These are phyloP conservation scores for Argyresthia albistria DNA, from an alignment of 2,888 invertebrate species.

Conservation along the genomic window DNA sequence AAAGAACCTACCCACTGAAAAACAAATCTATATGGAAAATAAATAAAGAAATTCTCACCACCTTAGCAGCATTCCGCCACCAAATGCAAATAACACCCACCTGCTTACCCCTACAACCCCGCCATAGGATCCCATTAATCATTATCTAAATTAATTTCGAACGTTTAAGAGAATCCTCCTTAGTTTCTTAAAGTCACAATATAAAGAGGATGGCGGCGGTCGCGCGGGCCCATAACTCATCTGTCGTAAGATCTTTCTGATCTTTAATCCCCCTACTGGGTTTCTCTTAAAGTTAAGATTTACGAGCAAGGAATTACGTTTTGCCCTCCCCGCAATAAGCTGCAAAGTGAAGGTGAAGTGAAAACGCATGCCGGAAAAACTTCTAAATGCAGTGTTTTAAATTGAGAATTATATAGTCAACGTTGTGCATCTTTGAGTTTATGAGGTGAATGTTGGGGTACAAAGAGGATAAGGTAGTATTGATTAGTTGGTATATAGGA, in stretches of 20 bases:
- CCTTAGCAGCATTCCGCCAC: not conserved
- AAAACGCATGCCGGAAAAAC: slow-evolving; percentile 1
- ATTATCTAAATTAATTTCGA: slow-evolving; percentile 72
- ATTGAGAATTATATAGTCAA: not conserved
- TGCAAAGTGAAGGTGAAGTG: slow-evolving; percentile 27
- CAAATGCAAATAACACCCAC: not conserved
- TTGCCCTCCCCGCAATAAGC: slow-evolving; percentile 45
- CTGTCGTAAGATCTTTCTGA: slow-evolving; percentile 79
- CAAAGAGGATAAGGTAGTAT: too few species aligned
- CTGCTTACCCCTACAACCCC: slow-evolving; percentile 25
- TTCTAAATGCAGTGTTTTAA: too few species aligned
- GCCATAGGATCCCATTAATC: slow-evolving; percentile 57
- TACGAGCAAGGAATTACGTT: slow-evolving; percentile 76
- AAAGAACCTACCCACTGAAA: too few species aligned
- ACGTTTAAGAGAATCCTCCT: slow-evolving; percentile 69
- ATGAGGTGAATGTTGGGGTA: not conserved
- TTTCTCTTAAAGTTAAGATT: slow-evolving; percentile 82
- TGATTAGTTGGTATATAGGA: too few species aligned
- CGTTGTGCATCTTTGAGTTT: not conserved
- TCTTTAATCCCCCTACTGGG: slow-evolving; percentile 80
- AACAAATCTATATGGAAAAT: too few species aligned
- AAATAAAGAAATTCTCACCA: too few species aligned
- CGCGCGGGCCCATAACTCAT: slow-evolving; percentile 76
- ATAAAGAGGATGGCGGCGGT: slow-evolving; percentile 60
- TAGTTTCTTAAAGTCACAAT: slow-evolving; percentile 73